phyloP scores from a whole-genome alignment of 2,888 invertebrate genomes.

The Argynnis bischoffii region DNA sequence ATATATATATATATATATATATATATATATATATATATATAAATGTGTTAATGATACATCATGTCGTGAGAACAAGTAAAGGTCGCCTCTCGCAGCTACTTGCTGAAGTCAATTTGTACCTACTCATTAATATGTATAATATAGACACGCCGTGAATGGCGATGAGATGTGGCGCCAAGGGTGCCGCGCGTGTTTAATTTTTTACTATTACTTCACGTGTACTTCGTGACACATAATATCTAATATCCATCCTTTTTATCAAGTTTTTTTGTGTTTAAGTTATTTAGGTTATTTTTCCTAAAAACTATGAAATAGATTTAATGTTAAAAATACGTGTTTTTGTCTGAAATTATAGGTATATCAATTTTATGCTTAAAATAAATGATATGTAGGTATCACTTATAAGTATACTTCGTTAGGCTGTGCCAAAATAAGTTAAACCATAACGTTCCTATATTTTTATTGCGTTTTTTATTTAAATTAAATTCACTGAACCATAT shows the following conservation, averaged over 20 bases:
- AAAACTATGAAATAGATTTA: too few relatives aligned
- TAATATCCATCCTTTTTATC: background rate
- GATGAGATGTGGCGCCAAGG: constrained; percentile 68
- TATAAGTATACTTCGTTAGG: background rate
- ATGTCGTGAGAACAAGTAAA: constrained; percentile 39
- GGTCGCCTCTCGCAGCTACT: constrained; percentile 34
- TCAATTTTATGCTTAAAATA: too few relatives aligned
- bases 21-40: too few relatives aligned
- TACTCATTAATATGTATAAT: constrained; percentile 38
- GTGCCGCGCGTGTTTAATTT: constrained; percentile 62
- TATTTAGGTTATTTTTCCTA: too few relatives aligned
- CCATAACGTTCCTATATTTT: constrained; percentile 17
- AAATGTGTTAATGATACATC: constrained; percentile 30
- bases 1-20: too few relatives aligned
- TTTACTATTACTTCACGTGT: constrained; percentile 42
- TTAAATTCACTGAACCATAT: constrained; percentile 38
- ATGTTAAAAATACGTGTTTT: too few relatives aligned
- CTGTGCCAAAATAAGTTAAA: constrained; percentile 4
- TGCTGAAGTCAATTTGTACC: constrained; percentile 33
- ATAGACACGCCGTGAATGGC: constrained; percentile 57
- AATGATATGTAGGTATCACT: background rate
- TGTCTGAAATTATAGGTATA: too few relatives aligned
- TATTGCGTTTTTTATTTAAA: constrained; percentile 26
- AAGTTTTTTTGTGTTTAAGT: background rate
- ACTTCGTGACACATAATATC: background rate